These are phyloP conservation scores for Empis livida DNA, from an alignment of 2,888 invertebrate species.

Conservation along the genomic window DNA sequence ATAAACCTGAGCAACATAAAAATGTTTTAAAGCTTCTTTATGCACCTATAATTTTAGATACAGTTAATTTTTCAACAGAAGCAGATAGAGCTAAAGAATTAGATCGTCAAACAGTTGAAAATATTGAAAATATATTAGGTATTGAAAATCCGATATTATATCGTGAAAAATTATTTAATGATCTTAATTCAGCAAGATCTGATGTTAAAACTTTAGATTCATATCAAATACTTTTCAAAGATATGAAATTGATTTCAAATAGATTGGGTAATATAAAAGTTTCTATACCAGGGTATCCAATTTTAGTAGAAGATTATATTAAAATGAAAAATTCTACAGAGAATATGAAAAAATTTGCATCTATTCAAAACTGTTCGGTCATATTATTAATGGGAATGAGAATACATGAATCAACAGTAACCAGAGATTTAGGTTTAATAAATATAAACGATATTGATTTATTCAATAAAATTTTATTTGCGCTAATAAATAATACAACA, in stretches of 20 bases:
- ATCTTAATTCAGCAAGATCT: conserved; percentile 48
- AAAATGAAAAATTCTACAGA: conserved; percentile 29
- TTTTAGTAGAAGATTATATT: conserved; percentile 25
- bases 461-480: conserved; percentile 19
- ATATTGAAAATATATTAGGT: conserved; percentile 43
- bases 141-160: conserved; percentile 26
- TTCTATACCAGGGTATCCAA: conserved; percentile 40
- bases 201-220: conserved; percentile 52
- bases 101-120: conserved; percentile 45
- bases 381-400: conserved; percentile 52
- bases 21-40: conserved; percentile 19
- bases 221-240: conserved; percentile 58
- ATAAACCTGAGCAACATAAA: conserved; percentile 14
- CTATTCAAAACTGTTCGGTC: conserved; percentile 31
- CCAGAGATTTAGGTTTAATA: conserved; percentile 48
- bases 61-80: conserved; percentile 56
- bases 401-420: conserved; percentile 35
- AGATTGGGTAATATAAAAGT: conserved; percentile 39
- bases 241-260: conserved; percentile 53
- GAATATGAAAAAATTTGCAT: conserved; percentile 41
- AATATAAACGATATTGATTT: conserved; percentile 20
- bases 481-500: conserved; percentile 13
- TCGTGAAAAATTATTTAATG: conserved; percentile 37
- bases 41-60: conserved; percentile 62
- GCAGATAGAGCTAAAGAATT: conserved; percentile 53